Percentiles rank a stretch among this genome's conserved stretches.
Conservation (phyloP, 2,797 vertebrate species). For the Phalloptychus januarius region DNA sequence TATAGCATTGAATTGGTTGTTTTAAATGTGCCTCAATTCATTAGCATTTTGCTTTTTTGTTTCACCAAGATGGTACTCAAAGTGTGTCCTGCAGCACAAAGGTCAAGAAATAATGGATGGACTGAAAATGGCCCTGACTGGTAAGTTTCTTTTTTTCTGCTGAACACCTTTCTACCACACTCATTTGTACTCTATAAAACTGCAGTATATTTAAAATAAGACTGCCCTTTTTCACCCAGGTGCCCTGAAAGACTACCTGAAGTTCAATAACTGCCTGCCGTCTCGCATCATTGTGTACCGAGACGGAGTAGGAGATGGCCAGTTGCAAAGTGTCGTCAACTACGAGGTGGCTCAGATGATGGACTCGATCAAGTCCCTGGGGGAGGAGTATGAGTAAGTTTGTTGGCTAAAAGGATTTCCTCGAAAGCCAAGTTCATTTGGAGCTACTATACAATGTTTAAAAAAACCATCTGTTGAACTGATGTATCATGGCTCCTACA, state of each 20-base stretch:
- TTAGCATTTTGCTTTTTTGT: background rate
- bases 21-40: background rate
- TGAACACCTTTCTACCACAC: background rate
- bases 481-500: background rate
- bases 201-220: background rate
- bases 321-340: constrained; percentile 87
- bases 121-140: constrained; percentile 87
- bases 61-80: constrained; percentile 91
- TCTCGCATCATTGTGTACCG: constrained; percentile 93
- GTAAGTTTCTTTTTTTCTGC: constrained; percentile 60
- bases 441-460: background rate
- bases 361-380: constrained; percentile 86
- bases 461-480: background rate
- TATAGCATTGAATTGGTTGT: background rate
- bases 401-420: background rate
- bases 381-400: constrained; percentile 85
- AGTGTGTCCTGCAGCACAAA: constrained; percentile 88
- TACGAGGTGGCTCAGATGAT: constrained; percentile 92
- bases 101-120: constrained; percentile 95
- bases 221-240: constrained; percentile 69
- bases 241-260: constrained; percentile 87
- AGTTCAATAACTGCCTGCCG: constrained; percentile 86
- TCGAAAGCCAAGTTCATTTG: background rate
- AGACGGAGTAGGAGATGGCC: constrained; percentile 95
- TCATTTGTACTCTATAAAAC: background rate